Percentiles rank a stretch among this genome's conserved stretches.
phyloP scores from a whole-genome alignment of 2,797 vertebrate genomes.

The Muraenolepis orangiensis region DNA sequence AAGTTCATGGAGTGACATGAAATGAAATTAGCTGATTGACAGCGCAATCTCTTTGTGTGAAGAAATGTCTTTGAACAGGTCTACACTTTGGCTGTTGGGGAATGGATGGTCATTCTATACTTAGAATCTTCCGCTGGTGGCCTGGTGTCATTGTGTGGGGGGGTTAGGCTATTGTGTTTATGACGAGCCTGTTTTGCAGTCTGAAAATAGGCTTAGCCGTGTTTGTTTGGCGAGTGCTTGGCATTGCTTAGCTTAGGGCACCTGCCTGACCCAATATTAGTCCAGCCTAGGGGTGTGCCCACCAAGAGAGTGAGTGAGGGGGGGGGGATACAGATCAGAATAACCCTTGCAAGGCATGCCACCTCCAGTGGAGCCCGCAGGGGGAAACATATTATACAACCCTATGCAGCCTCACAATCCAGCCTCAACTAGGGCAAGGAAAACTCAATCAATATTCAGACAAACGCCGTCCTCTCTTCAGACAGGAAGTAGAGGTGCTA shows the following conservation, averaged over 20 bases:
- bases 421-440: slow-evolving; percentile 51
- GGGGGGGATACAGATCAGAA: slow-evolving; percentile 40
- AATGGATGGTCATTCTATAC: neutral
- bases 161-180: neutral
- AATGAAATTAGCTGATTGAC: slow-evolving; percentile 13
- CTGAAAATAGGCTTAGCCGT: slow-evolving; percentile 25
- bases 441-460: slow-evolving; percentile 65
- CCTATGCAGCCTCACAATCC: slow-evolving; percentile 34
- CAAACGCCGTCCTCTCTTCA: slow-evolving; percentile 47
- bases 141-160: neutral
- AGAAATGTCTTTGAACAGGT: slow-evolving; percentile 8
- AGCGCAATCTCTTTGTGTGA: neutral
- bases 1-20: slow-evolving; percentile 24
- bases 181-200: slow-evolving; percentile 6
- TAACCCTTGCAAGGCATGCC: slow-evolving; percentile 29
- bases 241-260: slow-evolving; percentile 30
- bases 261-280: slow-evolving; percentile 33
- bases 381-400: slow-evolving; percentile 23
- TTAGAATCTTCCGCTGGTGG: neutral
- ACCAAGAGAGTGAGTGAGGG: slow-evolving; percentile 3
- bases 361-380: slow-evolving; percentile 21
- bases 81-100: neutral
- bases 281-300: slow-evolving; percentile 22
- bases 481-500: slow-evolving; percentile 50
- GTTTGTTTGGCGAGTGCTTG: slow-evolving; percentile 29